phyloP scores from a whole-genome alignment of 2,113 vertebrate genomes.

The Melanostigma gelatinosum region DNA sequence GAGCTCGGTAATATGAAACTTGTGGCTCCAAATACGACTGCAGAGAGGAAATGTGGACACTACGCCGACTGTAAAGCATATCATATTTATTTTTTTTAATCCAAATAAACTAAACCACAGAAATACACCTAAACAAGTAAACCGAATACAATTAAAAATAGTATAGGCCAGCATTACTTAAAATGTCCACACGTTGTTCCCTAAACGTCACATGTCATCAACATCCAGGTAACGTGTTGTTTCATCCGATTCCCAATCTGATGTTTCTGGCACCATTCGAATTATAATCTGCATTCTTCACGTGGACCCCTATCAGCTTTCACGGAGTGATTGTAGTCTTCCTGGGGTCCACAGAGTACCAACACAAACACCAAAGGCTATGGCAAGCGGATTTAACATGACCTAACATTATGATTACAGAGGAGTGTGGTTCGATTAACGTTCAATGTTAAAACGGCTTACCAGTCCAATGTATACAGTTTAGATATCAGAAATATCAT shows the following conservation, averaged over 20 bases:
- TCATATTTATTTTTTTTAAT: background rate
- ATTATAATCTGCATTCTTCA: background rate
- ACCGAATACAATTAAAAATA: background rate
- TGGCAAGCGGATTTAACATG: too few relatives aligned
- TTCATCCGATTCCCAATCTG: background rate
- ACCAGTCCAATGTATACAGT: too few relatives aligned
- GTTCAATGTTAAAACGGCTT: too few relatives aligned
- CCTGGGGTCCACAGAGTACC: too few relatives aligned
- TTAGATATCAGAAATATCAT: too few relatives aligned
- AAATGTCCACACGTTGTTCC: background rate
- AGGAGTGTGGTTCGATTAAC: too few relatives aligned
- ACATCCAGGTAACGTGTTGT: background rate
- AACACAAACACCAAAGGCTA: too few relatives aligned
- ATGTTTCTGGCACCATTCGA: background rate
- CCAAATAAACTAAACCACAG: background rate
- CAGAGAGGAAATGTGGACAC: background rate
- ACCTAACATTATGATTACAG: too few relatives aligned
- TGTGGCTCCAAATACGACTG: background rate
- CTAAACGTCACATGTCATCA: background rate
- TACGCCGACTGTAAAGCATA: background rate
- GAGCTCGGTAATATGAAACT: constrained; percentile 7
- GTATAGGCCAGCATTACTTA: background rate
- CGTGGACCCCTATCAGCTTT: background rate
- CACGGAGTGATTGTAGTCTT: background rate
- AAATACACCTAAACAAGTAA: background rate